A percentile compares a stretch with the other conserved stretches of the same genome.
Conservation (phyloP, 2,888 invertebrate species). For the Sphinx pinastri region DNA sequence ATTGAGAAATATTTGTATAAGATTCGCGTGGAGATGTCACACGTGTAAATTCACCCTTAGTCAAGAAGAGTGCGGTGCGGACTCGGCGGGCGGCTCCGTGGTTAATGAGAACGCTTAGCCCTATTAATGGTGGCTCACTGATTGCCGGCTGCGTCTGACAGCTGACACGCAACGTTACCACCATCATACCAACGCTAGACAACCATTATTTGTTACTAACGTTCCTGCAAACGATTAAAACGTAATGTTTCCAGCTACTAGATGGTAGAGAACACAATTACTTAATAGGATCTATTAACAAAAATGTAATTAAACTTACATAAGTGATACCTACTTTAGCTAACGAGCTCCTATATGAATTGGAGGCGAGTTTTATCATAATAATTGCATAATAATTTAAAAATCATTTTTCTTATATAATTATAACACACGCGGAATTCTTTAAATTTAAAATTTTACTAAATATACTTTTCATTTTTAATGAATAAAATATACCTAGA, state of each 20-base stretch:
- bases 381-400: too few species aligned
- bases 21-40: not conserved
- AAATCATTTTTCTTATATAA: too few species aligned
- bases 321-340: not conserved
- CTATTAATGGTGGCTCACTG: slow-evolving; percentile 63
- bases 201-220: slow-evolving; percentile 57
- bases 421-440: not conserved
- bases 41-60: not conserved
- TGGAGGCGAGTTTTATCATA: not conserved
- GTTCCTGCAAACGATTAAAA: slow-evolving; percentile 49
- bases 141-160: slow-evolving; percentile 61
- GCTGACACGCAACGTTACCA: slow-evolving; percentile 55
- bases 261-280: slow-evolving; percentile 39
- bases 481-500: not conserved
- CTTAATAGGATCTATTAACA: slow-evolving; percentile 13
- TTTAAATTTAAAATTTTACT: not conserved
- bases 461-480: not conserved
- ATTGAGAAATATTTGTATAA: not conserved
- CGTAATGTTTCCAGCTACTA: slow-evolving; percentile 46
- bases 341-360: not conserved
- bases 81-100: slow-evolving; percentile 49
- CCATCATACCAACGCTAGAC: slow-evolving; percentile 54
- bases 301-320: slow-evolving; percentile 2
- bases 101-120: slow-evolving; percentile 71
- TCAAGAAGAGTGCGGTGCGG: not conserved